Conservation (phyloP, 2,888 invertebrate genomes). For the Metellina segmentata region DNA sequence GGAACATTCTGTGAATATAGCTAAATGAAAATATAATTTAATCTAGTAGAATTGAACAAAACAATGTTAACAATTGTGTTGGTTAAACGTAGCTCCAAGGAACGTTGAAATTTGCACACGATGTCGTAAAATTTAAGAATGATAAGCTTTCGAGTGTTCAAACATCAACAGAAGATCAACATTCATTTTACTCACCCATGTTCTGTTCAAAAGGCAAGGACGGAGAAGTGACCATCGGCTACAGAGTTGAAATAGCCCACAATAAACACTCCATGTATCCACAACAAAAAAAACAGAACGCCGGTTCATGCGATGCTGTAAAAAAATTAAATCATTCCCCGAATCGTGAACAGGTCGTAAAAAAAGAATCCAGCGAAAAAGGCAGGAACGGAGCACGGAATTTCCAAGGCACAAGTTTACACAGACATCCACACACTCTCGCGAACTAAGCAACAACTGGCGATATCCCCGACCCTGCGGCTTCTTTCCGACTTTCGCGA, state of each 20-base stretch:
- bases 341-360: constrained; percentile 53
- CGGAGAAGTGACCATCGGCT: background rate
- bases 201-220: background rate
- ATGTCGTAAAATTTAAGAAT: too few species aligned
- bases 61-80: too few species aligned
- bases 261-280: constrained; percentile 66
- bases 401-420: constrained; percentile 73
- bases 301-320: background rate
- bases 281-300: constrained; percentile 20
- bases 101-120: too few species aligned
- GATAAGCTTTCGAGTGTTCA: too few species aligned
- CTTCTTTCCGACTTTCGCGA: constrained; percentile 65
- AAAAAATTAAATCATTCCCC: constrained; percentile 43
- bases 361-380: constrained; percentile 35
- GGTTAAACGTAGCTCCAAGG: too few species aligned
- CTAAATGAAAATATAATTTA: too few species aligned
- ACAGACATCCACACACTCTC: constrained; percentile 48
- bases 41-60: too few species aligned
- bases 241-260: constrained; percentile 10
- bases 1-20: too few species aligned
- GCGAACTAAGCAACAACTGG: constrained; percentile 69
- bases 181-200: background rate
- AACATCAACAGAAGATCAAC: too few species aligned
- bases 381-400: constrained; percentile 12
- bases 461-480: constrained; percentile 61